Evolutionary conservation across 2,888 invertebrate genomes (phyloP).

Genomic region (Hirtodrosophila confusa): DNA sequence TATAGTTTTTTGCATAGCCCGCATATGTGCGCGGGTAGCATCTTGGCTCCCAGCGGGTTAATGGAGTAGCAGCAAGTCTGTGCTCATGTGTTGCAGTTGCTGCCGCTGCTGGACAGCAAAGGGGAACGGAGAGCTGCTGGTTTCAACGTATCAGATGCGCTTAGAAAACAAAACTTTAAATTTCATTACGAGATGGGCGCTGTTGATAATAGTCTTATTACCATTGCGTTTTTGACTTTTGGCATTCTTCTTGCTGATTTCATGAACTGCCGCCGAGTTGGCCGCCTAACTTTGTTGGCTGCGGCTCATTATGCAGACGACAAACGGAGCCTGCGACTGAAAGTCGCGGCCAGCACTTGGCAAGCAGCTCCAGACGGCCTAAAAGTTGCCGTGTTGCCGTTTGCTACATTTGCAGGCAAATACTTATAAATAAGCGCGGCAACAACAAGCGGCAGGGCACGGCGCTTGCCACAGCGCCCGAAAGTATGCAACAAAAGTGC

Average conservation of each 20-base stretch:
- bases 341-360: slow-evolving; percentile 59
- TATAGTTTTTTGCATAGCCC: slow-evolving; percentile 32
- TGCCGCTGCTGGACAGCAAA: background rate
- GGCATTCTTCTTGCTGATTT: slow-evolving; percentile 39
- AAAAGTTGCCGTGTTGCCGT: slow-evolving; percentile 51
- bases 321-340: slow-evolving; percentile 12
- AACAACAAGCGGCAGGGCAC: slow-evolving; percentile 23
- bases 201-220: slow-evolving; percentile 40
- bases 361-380: slow-evolving; percentile 54
- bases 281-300: slow-evolving; percentile 57
- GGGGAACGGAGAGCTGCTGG: too few species aligned
- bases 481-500: slow-evolving; percentile 59
- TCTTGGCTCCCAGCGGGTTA: slow-evolving; percentile 31
- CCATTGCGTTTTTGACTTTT: slow-evolving; percentile 53
- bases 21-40: slow-evolving; percentile 28
- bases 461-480: slow-evolving; percentile 36
- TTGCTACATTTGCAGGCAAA: slow-evolving; percentile 66
- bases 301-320: slow-evolving; percentile 68
- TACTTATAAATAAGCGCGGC: slow-evolving; percentile 61
- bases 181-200: slow-evolving; percentile 21
- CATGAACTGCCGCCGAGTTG: slow-evolving; percentile 62
- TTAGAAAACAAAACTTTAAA: slow-evolving; percentile 16
- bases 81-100: slow-evolving; percentile 26
- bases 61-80: slow-evolving; percentile 36
- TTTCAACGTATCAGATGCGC: too few species aligned